Evolutionary conservation across 2,113 vertebrate species (phyloP), one percentile per base, ranked within the genome.

Genomic region (Galbula dea): DNA sequence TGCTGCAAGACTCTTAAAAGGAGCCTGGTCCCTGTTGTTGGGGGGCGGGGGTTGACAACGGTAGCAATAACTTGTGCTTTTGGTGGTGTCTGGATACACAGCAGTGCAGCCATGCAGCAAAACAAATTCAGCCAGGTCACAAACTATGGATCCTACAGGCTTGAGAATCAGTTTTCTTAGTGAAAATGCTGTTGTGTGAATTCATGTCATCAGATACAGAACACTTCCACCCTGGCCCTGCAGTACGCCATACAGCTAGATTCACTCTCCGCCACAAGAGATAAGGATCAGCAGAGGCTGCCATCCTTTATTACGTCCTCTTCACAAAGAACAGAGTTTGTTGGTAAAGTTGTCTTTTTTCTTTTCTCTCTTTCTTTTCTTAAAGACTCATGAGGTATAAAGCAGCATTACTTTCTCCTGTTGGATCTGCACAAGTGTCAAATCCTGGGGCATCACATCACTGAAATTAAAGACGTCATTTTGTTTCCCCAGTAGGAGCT

Each of bases 171-270:
- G 3, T 74, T 45, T 83, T 62, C 57, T 46, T 48, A 27, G 36
- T 36, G 46, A n/a, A 71, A 88, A 62, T 74, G 71, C 66, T 92
- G 43, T 61, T 83, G 34, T 92, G 24, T 91, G 24, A 65, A 82
- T 87, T 30, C 5, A 48, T 95, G 67, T 89, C 66, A 55, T 7
- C 94, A 99, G 99, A 90, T 99, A 34, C 94, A 98, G 94, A 99
- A 99, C 96, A 96, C 86, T 26, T 99, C 98, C 4, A 67, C 27
- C 0, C 83, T 99, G 71, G 73, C 94, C 19, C 96, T 98, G 95
- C 95, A 27, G 2, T 99, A 98, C 96, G 97, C 96, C 18, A n/a
- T 98, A 16, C 94, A 80, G 81, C 95, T 99, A 65, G 97, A 98
- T 20, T 99, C 98, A 2, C 96, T 98, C 36, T 97, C 96, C 30